Evolutionary conservation across 1,140 invertebrate species (phyloP).

Genomic region (Drosophila baimaii): DNA sequence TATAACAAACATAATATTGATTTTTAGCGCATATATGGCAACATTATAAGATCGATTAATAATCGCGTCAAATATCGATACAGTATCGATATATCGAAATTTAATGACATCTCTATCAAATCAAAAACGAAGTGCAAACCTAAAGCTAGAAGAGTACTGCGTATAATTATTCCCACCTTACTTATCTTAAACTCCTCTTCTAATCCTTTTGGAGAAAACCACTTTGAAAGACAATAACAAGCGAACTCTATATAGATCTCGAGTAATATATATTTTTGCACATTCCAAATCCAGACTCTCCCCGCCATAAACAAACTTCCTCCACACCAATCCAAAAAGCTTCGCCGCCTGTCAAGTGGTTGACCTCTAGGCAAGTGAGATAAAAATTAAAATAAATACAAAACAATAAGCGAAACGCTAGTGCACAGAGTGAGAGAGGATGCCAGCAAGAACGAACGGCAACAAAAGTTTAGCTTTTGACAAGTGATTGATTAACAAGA

Average conservation of each 20-base stretch:
- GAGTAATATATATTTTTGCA: slow-evolving; percentile 17
- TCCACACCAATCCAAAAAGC: slow-evolving; percentile 23
- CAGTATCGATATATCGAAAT: too few relatives aligned
- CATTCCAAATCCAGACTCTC: slow-evolving; percentile 14
- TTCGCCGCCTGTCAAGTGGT: slow-evolving; percentile 57
- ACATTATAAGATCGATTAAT: too few relatives aligned
- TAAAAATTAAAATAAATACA: slow-evolving; percentile 59
- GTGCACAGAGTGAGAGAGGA: slow-evolving; percentile 28
- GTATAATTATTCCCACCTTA: not conserved
- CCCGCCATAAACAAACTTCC: slow-evolving; percentile 36
- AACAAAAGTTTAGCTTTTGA: slow-evolving; percentile 35
- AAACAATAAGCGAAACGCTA: slow-evolving; percentile 20
- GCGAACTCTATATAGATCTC: not conserved
- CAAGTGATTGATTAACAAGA: slow-evolving; percentile 72
- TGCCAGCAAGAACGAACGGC: slow-evolving; percentile 21
- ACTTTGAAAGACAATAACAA: not conserved
- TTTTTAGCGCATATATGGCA: too few relatives aligned
- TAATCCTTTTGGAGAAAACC: not conserved
- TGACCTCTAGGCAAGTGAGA: slow-evolving; percentile 66
- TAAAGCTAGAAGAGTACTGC: too few relatives aligned
- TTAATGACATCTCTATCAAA: too few relatives aligned
- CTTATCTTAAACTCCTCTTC: not conserved
- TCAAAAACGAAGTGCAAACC: too few relatives aligned
- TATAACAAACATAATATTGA: too few relatives aligned
- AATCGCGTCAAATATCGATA: too few relatives aligned